A percentile compares a stretch with the other conserved stretches of the same genome.
phyloP scores from a whole-genome alignment of 2,797 vertebrate genomes.

The Pitangus sulphuratus region DNA sequence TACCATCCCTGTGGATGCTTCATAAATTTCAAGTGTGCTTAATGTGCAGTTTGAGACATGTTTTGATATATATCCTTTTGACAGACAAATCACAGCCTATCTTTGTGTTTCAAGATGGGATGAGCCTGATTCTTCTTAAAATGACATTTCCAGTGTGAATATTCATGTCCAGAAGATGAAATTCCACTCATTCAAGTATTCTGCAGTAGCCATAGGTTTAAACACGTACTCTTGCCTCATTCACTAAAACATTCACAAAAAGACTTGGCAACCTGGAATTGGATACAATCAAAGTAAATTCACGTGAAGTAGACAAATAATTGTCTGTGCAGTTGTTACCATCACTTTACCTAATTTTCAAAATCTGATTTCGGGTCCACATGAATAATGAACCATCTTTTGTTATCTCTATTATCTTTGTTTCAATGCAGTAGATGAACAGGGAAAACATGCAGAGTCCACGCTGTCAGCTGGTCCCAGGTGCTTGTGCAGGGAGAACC shows the following conservation, averaged over 20 bases:
- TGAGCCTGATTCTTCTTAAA: slow-evolving; percentile 4
- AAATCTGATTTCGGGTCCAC: not conserved
- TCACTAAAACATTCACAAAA: not conserved
- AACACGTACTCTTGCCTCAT: not conserved
- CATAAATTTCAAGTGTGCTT: slow-evolving; percentile 33
- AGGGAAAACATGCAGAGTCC: rapidly evolving
- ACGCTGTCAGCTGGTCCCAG: not conserved
- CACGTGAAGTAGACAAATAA: not conserved
- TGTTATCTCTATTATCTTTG: not conserved
- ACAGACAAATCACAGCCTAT: slow-evolving; percentile 14
- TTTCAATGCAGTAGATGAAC: not conserved
- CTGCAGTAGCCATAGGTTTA: not conserved
- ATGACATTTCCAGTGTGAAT: not conserved
- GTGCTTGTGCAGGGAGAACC: not conserved
- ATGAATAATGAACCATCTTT: not conserved
- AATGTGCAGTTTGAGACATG: not conserved
- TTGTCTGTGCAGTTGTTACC: not conserved
- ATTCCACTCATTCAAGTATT: not conserved
- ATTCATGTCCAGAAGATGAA: not conserved
- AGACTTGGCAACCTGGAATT: not conserved
- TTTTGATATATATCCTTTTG: slow-evolving; percentile 15
- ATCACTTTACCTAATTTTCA: not conserved
- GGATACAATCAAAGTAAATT: not conserved
- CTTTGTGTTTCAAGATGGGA: not conserved
- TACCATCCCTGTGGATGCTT: not conserved